Base-by-base conservation (phyloP, 2,888 invertebrate genomes). In the Incurvaria masculella region DNA sequence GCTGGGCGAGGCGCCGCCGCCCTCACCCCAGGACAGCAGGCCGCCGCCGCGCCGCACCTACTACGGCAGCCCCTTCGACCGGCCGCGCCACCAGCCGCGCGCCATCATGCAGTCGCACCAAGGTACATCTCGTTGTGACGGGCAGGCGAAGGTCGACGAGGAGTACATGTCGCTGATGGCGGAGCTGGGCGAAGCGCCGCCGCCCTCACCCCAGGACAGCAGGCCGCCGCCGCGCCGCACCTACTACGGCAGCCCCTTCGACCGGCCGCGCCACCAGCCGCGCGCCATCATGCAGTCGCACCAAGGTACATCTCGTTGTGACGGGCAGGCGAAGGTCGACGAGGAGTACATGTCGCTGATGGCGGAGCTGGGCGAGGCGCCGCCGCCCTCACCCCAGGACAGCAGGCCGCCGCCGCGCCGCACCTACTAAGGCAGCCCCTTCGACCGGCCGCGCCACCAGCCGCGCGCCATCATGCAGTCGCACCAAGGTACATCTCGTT, bases 141-240 rank as follows among this genome's bases (percentile, higher is more conserved):
- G 83, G 53, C 88, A 89, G 69, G 89, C 92, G 0, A 93, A 93
- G 72, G 97, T 98, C 68, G 97, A 98, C 70, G 95, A 97, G 72
- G 97, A 98, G 82, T 99, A 99, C 71, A 87, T 97, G 89, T 98
- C 98, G 4, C 80, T 99, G 57, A 99, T 99, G 98, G 97, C 97
- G 16, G 99, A 99, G 75, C 81, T 98, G 56, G 98, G 98, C 38
- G 97, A 98, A 76, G 95, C 91, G 18, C 57, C 55, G 38, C 89
- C 90, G 39, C 85, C 87, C 4, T 51, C 56, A 18, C 45, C 49
- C 19, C 19, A 26, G 10, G 16, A 23, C 16, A 47, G 42, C 17
- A 46, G 98, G 76, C 95, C 91, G 18, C 90, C 93, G 18, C 89
- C 90, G 39, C 85, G 87, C 4, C 51, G 48, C 48, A 60, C 19